Evolutionary conservation across 1,140 invertebrate genomes (phyloP), one percentile per base, ranked within the genome.

Genomic region (silkworm (Bombyx mori)): DNA sequence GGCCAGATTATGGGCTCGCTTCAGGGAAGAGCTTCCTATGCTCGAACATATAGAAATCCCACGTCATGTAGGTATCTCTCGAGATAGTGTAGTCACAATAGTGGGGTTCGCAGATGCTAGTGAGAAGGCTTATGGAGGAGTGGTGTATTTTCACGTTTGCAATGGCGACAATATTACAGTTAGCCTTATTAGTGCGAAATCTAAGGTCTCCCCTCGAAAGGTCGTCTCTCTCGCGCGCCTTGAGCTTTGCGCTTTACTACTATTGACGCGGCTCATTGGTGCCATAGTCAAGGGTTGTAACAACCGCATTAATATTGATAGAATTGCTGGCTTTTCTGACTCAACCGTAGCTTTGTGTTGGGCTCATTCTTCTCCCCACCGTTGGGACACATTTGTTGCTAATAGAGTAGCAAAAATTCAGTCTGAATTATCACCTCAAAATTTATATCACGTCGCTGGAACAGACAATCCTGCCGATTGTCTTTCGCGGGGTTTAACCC

Each of bases 151-250:
- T 22, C 59, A 58, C 18, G 52, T 57, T 1, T 10, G 44, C 8
- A 44, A 54, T 47, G 42, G 47, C 52, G 47, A 48, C 6, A 26
- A 7, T 50, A 65, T 47, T 54, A 54, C 52, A 9, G 12, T 53
- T 48, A 43, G 8, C n/a, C 42, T 54, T 9, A 43, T 54, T 43
- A 54, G 54, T n/a, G 45, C 54, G 10, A 65, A 68, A 49, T 58
- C 65, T 42, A 61, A 60, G 45, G 62, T 68, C 3, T 46, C 58
- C 8, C 58, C 62, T 12, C 10, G 60, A 18, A 61, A 60, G n/a
- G 47, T 56, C 8, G 47, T 62, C 5, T 53, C 61, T 9, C 12
- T 66, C 8, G 57, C 65, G 1, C 48, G 65, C 3, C 51, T 66
- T 26, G 62, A 68, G 58, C 53, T 68, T 22, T 65, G 50, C 35